Conservation (phyloP, 2,888 invertebrate genomes). For the Ypsolopha scabrella region DNA sequence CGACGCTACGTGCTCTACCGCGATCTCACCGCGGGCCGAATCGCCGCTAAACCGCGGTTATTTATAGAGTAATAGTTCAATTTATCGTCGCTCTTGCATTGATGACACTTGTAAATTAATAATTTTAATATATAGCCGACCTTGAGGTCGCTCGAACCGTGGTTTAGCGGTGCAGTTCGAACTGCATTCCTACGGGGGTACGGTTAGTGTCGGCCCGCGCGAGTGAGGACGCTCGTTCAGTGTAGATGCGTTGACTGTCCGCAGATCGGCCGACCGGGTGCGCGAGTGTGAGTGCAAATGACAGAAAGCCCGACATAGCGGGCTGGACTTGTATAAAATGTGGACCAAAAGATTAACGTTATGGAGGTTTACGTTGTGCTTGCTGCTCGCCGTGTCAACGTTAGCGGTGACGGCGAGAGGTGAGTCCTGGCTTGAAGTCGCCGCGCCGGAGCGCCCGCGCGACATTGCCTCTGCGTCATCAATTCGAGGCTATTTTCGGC, state of each 20-base stretch:
- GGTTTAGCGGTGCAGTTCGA: conserved; percentile 40
- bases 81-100: neutral
- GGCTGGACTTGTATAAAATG: conserved; percentile 60
- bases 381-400: conserved; percentile 51
- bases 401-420: conserved; percentile 46
- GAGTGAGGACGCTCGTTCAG: conserved; percentile 26
- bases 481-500: conserved; percentile 60
- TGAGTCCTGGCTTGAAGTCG: conserved; percentile 30
- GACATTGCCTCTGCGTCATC: conserved; percentile 45
- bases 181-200: conserved; percentile 45
- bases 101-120: conserved; percentile 1
- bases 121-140: neutral
- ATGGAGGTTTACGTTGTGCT: conserved; percentile 66
- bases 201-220: conserved; percentile 30
- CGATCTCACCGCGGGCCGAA: conserved; percentile 31
- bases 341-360: conserved; percentile 62
- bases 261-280: conserved; percentile 60
- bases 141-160: conserved; percentile 16
- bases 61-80: conserved; percentile 25
- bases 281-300: conserved; percentile 68
- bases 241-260: conserved; percentile 48
- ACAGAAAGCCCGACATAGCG: conserved; percentile 56
- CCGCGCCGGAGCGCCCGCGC: conserved; percentile 6
- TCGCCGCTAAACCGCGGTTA: conserved; percentile 51
- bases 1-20: conserved; percentile 29